Evolutionary conservation across 1,140 invertebrate species (phyloP).

Genomic region (Euschistus heros): DNA sequence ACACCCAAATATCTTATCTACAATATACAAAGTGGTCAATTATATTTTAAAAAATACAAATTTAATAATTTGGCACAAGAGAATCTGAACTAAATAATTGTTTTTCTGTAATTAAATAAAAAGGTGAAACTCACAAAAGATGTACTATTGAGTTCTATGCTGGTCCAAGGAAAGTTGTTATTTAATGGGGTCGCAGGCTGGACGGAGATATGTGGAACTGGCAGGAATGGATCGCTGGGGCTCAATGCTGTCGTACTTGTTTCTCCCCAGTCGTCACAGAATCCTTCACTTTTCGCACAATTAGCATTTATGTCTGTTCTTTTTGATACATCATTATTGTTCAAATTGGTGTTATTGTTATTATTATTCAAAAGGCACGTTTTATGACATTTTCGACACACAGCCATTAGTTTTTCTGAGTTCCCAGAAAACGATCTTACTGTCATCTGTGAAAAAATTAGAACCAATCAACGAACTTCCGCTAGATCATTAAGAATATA

Average conservation of each 20-base stretch:
- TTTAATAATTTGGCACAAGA: too few species aligned
- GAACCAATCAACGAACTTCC: too few species aligned
- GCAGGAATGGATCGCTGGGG: slow-evolving; percentile 39
- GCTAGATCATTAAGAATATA: too few species aligned
- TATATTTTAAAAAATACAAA: too few species aligned
- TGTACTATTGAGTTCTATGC: slow-evolving; percentile 8
- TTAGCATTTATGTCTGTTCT: slow-evolving; percentile 23
- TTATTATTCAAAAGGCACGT: slow-evolving; percentile 48
- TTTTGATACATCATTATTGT: neutral
- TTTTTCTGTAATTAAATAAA: too few species aligned
- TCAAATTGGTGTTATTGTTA: slow-evolving; percentile 31
- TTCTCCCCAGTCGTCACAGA: slow-evolving; percentile 18
- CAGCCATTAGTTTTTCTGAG: slow-evolving; percentile 37
- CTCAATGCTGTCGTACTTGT: slow-evolving; percentile 20
- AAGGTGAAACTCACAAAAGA: slow-evolving; percentile 2
- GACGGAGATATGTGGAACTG: slow-evolving; percentile 54
- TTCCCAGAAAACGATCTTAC: slow-evolving; percentile 28
- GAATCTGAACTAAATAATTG: too few species aligned
- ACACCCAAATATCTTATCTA: too few species aligned
- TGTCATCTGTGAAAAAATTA: slow-evolving; percentile 27
- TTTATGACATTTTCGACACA: slow-evolving; percentile 61
- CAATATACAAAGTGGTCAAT: too few species aligned
- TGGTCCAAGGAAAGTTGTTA: slow-evolving; percentile 30
- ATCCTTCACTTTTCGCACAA: neutral
- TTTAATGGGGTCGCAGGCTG: slow-evolving; percentile 54